Base-by-base conservation (phyloP, 2,888 invertebrate genomes). In the Sturmia bella region DNA sequence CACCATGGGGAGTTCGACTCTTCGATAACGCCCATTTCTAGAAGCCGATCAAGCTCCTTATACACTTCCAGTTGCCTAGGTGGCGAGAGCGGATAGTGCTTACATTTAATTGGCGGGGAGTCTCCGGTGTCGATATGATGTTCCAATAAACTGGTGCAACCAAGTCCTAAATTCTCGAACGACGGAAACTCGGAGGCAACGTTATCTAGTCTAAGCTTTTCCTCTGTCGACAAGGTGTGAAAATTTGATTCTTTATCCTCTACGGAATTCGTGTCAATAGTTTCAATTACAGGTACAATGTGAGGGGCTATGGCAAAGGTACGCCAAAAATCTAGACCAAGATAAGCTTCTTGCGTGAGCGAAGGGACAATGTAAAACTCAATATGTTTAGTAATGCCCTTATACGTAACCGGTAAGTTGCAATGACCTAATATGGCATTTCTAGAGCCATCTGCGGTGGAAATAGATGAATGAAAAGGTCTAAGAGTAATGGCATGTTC, bases 371-470 rank as follows among this genome's bases (percentile, higher is more conserved):
- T 39, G n/a, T 41, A 66, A 21, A 52, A 50, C n/a, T 52, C 66
- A 12, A 52, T 54, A 12, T 3, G 1, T 41, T 12, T 54, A 3
- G 24, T 27, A 12, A 52, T 5, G 6, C 43, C 41, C 11, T 19
- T 61, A 19, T 39, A 61, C 6, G 12, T 11, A 19, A 72, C 21
- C 9, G 72, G 61, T 13, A 72, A n/a, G 12, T 24, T 13, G 13
- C 64, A 74, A 17, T 74, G 45, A 7, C 73, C 73, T 17, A 74
- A 17, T 32, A 74, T 45, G 24, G 1, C 3, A 21, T 52, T 52
- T 15, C n/a, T 63, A 2, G 43, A 32, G 15, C 80, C 80, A 70
- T 75, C 69, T 2, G 73, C 79, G 13, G 79, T 79, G 3, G 61
- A 66, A 9, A 74, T 37, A 37, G 13, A 19, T 4, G 70, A 70